Percentiles rank a stretch among this genome's conserved stretches.
Evolutionary conservation across 2,113 vertebrate species (phyloP).

Genomic region (Zapus hudsonius): DNA sequence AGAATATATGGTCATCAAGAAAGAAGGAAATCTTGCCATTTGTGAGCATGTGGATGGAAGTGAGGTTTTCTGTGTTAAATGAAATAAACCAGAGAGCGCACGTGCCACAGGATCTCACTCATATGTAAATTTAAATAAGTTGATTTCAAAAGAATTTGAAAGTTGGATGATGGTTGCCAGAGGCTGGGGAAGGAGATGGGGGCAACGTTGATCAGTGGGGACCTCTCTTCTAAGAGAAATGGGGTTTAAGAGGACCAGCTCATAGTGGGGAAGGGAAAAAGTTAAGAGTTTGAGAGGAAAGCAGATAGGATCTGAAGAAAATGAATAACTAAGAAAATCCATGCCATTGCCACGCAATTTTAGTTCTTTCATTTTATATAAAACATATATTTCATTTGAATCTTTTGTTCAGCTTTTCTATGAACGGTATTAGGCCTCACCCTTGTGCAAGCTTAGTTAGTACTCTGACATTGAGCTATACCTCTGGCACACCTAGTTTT

Average conservation of each 20-base stretch:
- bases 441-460: background rate
- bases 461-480: background rate
- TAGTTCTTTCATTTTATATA: background rate
- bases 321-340: background rate
- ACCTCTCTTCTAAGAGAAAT: background rate
- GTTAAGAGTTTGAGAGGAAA: background rate
- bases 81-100: background rate
- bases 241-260: background rate
- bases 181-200: background rate
- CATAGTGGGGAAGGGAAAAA: background rate
- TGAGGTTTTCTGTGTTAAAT: background rate
- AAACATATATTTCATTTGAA: background rate
- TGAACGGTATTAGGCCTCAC: background rate
- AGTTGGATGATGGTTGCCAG: background rate
- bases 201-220: background rate
- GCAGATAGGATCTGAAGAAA: background rate
- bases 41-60: background rate
- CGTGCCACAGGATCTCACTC: too few relatives aligned
- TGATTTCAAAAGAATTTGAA: background rate
- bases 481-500: background rate
- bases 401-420: background rate
- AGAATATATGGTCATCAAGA: background rate
- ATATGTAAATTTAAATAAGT: background rate
- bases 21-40: background rate
- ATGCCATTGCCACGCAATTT: background rate